Conservation (phyloP, 2,797 vertebrate species). For the Pyrocephalus nanus region DNA sequence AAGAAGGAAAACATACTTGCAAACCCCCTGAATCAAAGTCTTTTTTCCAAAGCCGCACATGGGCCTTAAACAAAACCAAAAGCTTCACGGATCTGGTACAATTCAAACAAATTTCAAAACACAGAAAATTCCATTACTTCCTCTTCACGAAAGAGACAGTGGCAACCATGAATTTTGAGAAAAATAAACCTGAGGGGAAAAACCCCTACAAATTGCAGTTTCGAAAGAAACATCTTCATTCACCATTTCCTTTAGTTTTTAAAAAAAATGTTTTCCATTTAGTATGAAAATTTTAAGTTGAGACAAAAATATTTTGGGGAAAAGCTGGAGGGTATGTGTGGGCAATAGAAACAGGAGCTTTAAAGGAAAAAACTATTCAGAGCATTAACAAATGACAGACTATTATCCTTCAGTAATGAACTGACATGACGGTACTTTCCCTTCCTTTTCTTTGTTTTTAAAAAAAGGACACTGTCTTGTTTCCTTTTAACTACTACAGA, state of each 20-base stretch:
- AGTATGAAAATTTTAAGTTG: background rate
- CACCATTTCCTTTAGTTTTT: background rate
- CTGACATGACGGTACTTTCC: background rate
- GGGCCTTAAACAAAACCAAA: conserved; percentile 1
- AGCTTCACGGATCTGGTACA: background rate
- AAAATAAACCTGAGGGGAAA: conserved; percentile 5
- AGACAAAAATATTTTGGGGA: conserved; percentile 34
- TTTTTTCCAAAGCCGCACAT: background rate
- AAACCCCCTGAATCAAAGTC: background rate
- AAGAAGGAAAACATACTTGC: background rate
- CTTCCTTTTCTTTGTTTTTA: conserved; percentile 9
- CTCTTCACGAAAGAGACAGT: background rate
- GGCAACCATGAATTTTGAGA: background rate
- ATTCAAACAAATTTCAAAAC: background rate
- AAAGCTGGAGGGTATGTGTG: background rate
- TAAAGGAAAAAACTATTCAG: conserved; percentile 5
- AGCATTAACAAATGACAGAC: conserved; percentile 22
- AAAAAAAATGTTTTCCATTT: background rate
- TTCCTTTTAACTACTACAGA: background rate
- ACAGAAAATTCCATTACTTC: conserved; percentile 13
- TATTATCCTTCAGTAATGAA: conserved; percentile 7
- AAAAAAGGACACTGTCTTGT: background rate
- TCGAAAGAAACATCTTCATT: conserved; percentile 27
- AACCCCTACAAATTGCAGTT: background rate
- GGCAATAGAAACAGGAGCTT: conserved; percentile 3